Evolutionary conservation across 1,140 invertebrate genomes (phyloP).

Genomic region (Aphidius gifuensis): DNA sequence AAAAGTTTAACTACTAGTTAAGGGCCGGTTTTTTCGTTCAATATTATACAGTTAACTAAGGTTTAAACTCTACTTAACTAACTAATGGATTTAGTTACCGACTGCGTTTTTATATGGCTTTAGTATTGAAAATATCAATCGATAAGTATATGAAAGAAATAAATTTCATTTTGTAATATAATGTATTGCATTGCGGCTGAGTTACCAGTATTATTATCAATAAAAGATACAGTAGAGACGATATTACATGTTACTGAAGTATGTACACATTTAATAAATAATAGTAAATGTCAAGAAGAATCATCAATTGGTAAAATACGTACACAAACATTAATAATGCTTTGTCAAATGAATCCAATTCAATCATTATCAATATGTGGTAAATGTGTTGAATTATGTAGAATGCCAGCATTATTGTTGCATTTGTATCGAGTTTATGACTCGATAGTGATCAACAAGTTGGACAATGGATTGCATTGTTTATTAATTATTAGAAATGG

Average conservation of each 20-base stretch:
- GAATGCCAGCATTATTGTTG: constrained; percentile 82
- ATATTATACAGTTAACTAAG: no score
- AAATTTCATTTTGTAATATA: constrained; percentile 91
- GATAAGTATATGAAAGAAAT: constrained; percentile 96
- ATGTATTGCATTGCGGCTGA: constrained; percentile 90
- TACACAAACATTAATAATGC: constrained; percentile 70
- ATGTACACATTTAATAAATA: constrained; percentile 77
- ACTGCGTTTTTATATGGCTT: no score
- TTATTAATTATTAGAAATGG: constrained; percentile 85
- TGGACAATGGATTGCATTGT: constrained; percentile 88
- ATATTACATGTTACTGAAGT: constrained; percentile 88
- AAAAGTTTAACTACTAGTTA: no score
- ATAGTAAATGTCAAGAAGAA: constrained; percentile 87
- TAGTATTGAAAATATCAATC: no score
- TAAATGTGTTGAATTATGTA: constrained; percentile 82
- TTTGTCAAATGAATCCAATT: constrained; percentile 88
- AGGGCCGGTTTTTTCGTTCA: no score
- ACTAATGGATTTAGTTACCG: no score
- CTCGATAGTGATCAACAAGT: constrained; percentile 87
- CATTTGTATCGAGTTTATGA: constrained; percentile 87
- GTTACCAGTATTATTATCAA: constrained; percentile 81
- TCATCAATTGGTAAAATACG: constrained; percentile 69
- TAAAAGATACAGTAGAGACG: constrained; percentile 81
- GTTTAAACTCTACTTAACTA: no score
- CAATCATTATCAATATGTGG: constrained; percentile 79